Base-by-base conservation (phyloP, 2,797 vertebrate genomes). In the Lithobates sylvaticus region DNA sequence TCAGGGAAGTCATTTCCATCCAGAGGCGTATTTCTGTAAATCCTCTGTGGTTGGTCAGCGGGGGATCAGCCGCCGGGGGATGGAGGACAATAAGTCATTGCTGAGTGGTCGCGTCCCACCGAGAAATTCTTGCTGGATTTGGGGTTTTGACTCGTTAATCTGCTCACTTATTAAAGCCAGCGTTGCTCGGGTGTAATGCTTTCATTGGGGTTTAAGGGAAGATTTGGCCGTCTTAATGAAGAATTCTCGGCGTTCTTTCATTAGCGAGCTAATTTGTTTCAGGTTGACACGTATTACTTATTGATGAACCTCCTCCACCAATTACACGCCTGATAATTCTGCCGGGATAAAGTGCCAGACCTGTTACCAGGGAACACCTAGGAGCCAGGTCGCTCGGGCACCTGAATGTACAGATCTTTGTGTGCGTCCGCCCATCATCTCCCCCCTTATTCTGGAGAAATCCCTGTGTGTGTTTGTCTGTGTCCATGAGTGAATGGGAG, bases 91-190 rank as follows among this genome's bases (percentile, higher is more conserved):
- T 74, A 69, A 75, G 15, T 58, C 29, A 23, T 79, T 85, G 75
- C 58, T 78, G 15, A 61, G n/a, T 10, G 58, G 69, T 21, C 70
- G 32, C 44, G 69, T 5, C 0, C 1, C 81, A 54, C 70, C 76
- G 67, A 89, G 76, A 90, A 94, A 93, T 90, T 91, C 91, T 84
- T n/a, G 79, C 15, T 27, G 89, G 91, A 91, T 92, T 92, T 90
- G 87, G 88, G 86, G 84, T 88, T 90, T 88, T 85, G 88, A 86
- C 75, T 65, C 70, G 86, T 83, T 90, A 89, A 91, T 39, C 90
- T 90, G 84, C 85, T 84, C 76, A 73, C 80, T 88, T 90, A 89
- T 86, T 74, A 84, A 92, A 88, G 84, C 0, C 9, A 91, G 87
- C 0, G 21, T 69, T 88, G 32, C 80, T 83, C 79, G 36, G 75